These are phyloP conservation scores for Dasyprocta punctata DNA, from an alignment of 2,113 vertebrate species.

Conservation along the genomic window DNA sequence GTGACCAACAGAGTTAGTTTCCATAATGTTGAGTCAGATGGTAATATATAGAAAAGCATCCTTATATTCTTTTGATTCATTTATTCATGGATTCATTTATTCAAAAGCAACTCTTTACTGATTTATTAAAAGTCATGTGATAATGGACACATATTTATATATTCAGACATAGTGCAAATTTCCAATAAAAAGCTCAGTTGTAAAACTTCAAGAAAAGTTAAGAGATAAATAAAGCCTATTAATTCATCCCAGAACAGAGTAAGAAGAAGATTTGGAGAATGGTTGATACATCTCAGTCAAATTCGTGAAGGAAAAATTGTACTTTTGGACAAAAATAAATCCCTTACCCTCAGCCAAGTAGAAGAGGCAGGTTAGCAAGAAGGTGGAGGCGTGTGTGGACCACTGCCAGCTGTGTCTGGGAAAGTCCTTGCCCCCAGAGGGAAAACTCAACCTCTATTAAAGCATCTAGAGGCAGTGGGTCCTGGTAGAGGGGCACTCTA, in stretches of 20 bases:
- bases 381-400: rapidly evolving
- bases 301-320: background rate
- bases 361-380: no score
- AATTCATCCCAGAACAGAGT: background rate
- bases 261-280: background rate
- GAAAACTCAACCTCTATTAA: background rate
- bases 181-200: background rate
- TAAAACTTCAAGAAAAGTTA: background rate
- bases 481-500: background rate
- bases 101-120: background rate
- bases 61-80: background rate
- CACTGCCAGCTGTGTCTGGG: background rate
- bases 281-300: background rate
- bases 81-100: background rate
- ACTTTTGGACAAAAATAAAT: background rate
- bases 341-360: background rate
- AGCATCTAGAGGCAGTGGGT: background rate
- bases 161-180: background rate
- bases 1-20: background rate
- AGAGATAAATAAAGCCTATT: background rate
- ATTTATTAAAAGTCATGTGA: background rate
- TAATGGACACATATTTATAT: background rate
- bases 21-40: background rate
- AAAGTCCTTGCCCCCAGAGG: background rate
- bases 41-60: background rate